phyloP scores from a whole-genome alignment of 2,888 invertebrate genomes.

The Lottia scabra region DNA sequence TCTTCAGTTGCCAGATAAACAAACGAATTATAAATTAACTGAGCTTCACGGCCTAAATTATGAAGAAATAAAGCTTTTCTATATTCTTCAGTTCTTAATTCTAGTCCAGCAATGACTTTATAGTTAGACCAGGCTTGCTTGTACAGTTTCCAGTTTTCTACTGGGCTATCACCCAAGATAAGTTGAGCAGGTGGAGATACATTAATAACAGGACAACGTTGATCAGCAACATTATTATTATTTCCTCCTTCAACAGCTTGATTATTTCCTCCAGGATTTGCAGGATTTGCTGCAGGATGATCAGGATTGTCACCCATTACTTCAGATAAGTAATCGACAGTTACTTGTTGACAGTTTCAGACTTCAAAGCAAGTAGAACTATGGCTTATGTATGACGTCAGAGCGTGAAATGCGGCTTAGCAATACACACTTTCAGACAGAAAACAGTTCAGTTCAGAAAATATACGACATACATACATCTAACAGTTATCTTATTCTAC shows the following conservation, averaged over 20 bases:
- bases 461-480: no score
- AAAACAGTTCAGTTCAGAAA: no score
- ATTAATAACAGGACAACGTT: background rate
- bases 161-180: background rate
- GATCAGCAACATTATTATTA: background rate
- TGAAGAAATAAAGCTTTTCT: background rate
- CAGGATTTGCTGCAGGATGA: no score
- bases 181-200: background rate
- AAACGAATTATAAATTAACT: background rate
- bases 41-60: background rate
- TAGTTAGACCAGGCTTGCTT: background rate
- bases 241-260: background rate
- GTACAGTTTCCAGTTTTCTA: background rate
- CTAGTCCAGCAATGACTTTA: background rate
- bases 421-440: no score
- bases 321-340: no score
- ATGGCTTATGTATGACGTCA: no score
- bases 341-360: no score
- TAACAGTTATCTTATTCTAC: no score
- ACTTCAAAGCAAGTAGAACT: no score
- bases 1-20: background rate
- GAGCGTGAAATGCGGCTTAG: no score
- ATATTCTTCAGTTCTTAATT: background rate
- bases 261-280: no score
- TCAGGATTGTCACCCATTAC: no score